A percentile compares a stretch with the other conserved stretches of the same genome.
These are phyloP conservation scores for Palythoa caribaeorum DNA, from an alignment of 92 coral and sea anemone genomes.

Conservation along the genomic window DNA sequence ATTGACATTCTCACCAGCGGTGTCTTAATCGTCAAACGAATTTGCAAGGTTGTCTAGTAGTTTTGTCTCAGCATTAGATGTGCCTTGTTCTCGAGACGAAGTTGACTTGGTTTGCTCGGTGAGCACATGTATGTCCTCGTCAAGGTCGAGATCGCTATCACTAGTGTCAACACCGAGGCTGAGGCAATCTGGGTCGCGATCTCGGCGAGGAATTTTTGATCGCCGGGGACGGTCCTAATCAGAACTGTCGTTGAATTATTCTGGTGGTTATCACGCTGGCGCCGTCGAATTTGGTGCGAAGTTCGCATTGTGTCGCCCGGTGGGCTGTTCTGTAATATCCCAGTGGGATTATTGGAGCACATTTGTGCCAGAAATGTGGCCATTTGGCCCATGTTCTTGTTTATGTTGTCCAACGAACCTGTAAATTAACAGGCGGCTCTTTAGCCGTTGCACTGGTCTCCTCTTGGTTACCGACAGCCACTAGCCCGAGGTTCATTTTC, in stretches of 20 bases:
- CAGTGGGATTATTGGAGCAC: slow-evolving; percentile 19
- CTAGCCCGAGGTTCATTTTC: neutral
- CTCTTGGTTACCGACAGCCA: neutral
- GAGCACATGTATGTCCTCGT: neutral
- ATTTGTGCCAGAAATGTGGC: slow-evolving; percentile 37
- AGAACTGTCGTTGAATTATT: neutral
- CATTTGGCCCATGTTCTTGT: slow-evolving; percentile 51
- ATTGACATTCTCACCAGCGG: neutral
- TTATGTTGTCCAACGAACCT: slow-evolving; percentile 32
- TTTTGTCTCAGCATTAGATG: slow-evolving; percentile 1
- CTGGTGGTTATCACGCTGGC: neutral
- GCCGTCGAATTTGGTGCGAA: neutral
- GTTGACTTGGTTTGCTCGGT: slow-evolving; percentile 30
- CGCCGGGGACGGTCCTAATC: neutral
- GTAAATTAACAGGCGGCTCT: slow-evolving; percentile 21
- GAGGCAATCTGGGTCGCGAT: neutral
- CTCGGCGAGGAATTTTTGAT: slow-evolving; percentile 18
- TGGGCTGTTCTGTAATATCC: slow-evolving; percentile 2
- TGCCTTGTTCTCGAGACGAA: slow-evolving; percentile 17
- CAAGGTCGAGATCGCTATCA: slow-evolving; percentile 8
- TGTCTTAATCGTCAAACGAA: neutral
- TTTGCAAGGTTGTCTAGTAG: neutral
- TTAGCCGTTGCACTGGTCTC: neutral
- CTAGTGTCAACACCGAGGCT: slow-evolving; percentile 3
- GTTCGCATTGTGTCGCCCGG: slow-evolving; percentile 4